Evolutionary conservation across 2,113 vertebrate species (phyloP), one percentile per base, ranked within the genome.

Genomic region (Chinchilla lanigera): DNA sequence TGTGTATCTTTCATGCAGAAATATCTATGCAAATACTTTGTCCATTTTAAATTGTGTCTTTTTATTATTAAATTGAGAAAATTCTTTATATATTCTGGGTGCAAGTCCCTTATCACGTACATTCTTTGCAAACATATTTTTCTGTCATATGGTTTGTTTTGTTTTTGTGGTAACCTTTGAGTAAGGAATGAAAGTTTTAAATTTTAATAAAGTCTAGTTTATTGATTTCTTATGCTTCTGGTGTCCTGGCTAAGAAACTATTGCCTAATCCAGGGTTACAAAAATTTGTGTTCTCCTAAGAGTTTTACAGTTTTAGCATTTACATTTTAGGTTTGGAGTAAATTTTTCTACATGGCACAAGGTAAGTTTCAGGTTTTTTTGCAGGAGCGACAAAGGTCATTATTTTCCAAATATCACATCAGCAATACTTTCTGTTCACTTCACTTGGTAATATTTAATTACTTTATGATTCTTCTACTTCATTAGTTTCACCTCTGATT

Each of bases 361-460:
- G n/a, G 2, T 89, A 78, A 26, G 1, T 67, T n/a, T 13, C 38
- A 87, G 0, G 97, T 95, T 86, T 17, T 93, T 91, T 17, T 94
- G 56, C 13, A 73, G 28, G 75, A 88, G 61, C 92, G 80, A 58
- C 84, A 93, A 89, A 95, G n/a, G 38, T 93, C 16, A 82, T 88
- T 96, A 69, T 90, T 33, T 86, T 91, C 9, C 84, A 95, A 86
- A 94, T 94, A 56, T 41, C 30, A 75, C 0, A 44, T 69, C 30
- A 82, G 84, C 22, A 69, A 69, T 58, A 80, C 12, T 73, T 96
- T 84, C 47, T 90, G 47, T 22, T 94, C 35, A 91, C n/a, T 14
- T 87, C 67, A 73, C 77, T 94, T 81, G 78, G n/a, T 93, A 92
- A 82, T 92, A 80, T 96, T 93, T 97, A 92, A 95, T 97, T 81